These are phyloP conservation scores for Rhinoderma darwinii DNA, from an alignment of 2,113 vertebrate genomes.

Conservation along the genomic window DNA sequence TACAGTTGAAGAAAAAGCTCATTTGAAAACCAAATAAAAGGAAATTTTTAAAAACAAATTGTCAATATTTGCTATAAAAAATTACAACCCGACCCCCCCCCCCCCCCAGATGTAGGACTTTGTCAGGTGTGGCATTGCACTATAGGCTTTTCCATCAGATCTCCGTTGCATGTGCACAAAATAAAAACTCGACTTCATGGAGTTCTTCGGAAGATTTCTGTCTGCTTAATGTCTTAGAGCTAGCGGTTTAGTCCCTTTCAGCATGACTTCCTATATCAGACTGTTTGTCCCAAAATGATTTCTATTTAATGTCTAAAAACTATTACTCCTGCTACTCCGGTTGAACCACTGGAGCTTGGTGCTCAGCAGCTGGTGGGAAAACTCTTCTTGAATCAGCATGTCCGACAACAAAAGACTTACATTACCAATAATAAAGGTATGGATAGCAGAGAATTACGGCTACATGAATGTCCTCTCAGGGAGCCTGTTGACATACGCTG, in stretches of 20 bases:
- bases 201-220: conserved; percentile 7
- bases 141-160: background rate
- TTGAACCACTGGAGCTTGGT: conserved; percentile 24
- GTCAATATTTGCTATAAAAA: background rate
- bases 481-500: conserved; percentile 47
- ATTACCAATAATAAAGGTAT: conserved; percentile 56
- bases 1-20: too few species aligned
- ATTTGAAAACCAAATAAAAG: too few species aligned
- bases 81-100: too few species aligned
- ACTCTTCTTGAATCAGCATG: conserved; percentile 41
- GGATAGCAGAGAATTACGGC: conserved; percentile 49
- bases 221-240: conserved; percentile 21
- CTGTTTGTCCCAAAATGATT: conserved; percentile 51
- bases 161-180: background rate
- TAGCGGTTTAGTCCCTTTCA: conserved; percentile 25
- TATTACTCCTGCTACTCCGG: conserved; percentile 35
- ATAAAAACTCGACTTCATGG: background rate
- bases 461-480: conserved; percentile 42
- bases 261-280: conserved; percentile 52
- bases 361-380: conserved; percentile 48
- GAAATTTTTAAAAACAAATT: background rate
- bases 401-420: conserved; percentile 47
- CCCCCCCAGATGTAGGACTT: too few species aligned
- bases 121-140: too few species aligned
- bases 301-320: conserved; percentile 55